phyloP scores from a whole-genome alignment of 2,797 vertebrate species.

The Apogon hyalosoma region DNA sequence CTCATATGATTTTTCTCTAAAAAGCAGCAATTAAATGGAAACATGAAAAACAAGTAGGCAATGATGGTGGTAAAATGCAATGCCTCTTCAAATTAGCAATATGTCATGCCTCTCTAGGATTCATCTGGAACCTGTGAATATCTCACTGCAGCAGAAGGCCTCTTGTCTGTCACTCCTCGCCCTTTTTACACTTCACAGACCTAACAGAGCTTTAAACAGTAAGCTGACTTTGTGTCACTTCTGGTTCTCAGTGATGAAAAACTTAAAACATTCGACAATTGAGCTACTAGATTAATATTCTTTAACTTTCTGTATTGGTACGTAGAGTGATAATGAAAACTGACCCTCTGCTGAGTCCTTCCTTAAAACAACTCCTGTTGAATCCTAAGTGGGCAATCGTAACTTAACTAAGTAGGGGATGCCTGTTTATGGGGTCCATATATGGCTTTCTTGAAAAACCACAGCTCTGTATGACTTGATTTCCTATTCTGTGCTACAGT shows the following conservation, averaged over 20 bases:
- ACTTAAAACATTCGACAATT: too few relatives aligned
- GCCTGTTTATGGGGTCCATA: too few relatives aligned
- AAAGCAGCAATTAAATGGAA: conserved; percentile 37
- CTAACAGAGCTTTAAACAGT: conserved; percentile 9
- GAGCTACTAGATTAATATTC: too few relatives aligned
- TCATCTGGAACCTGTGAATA: conserved; percentile 25
- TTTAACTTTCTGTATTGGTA: too few relatives aligned
- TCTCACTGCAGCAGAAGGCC: conserved; percentile 17
- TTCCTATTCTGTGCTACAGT: too few relatives aligned
- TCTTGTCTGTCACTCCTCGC: conserved; percentile 15
- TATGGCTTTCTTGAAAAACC: too few relatives aligned
- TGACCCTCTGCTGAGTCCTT: too few relatives aligned
- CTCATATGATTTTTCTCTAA: conserved; percentile 67
- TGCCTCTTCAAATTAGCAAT: conserved; percentile 11
- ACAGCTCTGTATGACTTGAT: too few relatives aligned
- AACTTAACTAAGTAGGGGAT: too few relatives aligned
- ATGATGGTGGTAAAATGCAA: neutral
- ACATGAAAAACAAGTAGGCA: neutral
- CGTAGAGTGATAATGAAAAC: too few relatives aligned
- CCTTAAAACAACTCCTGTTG: too few relatives aligned
- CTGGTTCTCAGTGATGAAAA: neutral
- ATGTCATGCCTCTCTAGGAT: conserved; percentile 1
- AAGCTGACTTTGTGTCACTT: conserved; percentile 5
- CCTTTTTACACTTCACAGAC: conserved; percentile 23
- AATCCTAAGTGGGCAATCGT: too few relatives aligned